phyloP scores from a whole-genome alignment of 2,888 invertebrate species.

The Volucella bombylans region DNA sequence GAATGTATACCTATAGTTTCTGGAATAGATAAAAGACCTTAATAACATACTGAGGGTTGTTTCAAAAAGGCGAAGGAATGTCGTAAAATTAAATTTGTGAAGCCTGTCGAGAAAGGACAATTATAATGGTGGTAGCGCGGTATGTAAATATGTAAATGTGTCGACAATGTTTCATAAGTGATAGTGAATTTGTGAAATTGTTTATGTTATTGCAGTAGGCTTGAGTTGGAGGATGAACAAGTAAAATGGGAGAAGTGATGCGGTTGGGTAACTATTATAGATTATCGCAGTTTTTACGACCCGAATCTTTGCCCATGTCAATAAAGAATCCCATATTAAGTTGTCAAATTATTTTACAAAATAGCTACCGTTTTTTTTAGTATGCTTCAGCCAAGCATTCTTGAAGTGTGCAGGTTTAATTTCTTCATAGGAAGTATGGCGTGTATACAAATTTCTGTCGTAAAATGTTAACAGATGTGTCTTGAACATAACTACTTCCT shows the following conservation, averaged over 20 bases:
- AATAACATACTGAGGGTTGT: constrained; percentile 36
- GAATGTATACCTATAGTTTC: background rate
- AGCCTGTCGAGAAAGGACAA: constrained; percentile 54
- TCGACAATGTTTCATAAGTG: constrained; percentile 38
- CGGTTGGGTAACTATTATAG: constrained; percentile 9
- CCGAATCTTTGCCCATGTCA: background rate
- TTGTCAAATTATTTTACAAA: constrained; percentile 2
- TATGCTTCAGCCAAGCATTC: no score
- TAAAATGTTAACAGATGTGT: no score
- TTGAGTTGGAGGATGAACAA: constrained; percentile 1
- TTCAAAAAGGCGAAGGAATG: constrained; percentile 41
- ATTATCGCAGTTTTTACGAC: constrained; percentile 20
- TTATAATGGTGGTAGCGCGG: constrained; percentile 59
- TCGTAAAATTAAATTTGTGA: constrained; percentile 51
- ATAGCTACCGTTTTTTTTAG: constrained; percentile 2
- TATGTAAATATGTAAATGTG: constrained; percentile 49
- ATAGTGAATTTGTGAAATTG: constrained; percentile 62
- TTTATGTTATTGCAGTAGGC: constrained; percentile 48
- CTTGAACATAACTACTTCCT: no score
- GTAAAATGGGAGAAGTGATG: background rate
- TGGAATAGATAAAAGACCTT: constrained; percentile 25
- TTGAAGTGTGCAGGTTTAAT: no score
- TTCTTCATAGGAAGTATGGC: no score
- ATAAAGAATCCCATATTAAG: constrained; percentile 4
- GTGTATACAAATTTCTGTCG: no score